These are phyloP conservation scores for Vidua chalybeata DNA, from an alignment of 2,113 vertebrate species.

Conservation along the genomic window DNA sequence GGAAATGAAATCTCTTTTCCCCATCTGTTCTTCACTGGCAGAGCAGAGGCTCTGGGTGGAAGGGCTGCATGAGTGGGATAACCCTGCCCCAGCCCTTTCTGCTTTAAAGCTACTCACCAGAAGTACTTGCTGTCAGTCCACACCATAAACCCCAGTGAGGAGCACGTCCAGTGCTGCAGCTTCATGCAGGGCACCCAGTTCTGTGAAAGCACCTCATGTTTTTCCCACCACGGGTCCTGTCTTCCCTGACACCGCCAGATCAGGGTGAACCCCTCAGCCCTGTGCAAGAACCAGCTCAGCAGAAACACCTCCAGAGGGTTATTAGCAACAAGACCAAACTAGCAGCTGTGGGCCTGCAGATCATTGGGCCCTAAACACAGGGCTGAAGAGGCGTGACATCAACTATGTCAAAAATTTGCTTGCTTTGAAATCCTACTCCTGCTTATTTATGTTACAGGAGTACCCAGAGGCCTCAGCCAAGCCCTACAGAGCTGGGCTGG, in stretches of 20 bases:
- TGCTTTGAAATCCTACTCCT: constrained; percentile 38
- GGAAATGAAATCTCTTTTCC: neutral
- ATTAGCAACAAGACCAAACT: constrained; percentile 5
- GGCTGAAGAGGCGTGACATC: neutral
- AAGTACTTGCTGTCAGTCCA: neutral
- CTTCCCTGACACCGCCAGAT: neutral
- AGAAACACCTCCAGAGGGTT: neutral
- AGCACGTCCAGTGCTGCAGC: rapidly evolving
- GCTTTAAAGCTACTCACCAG: neutral
- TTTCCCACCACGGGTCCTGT: neutral
- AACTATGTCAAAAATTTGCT: constrained; percentile 29
- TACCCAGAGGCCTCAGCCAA: neutral
- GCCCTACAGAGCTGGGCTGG: neutral
- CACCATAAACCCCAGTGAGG: neutral
- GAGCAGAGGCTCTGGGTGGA: neutral
- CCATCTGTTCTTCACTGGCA: neutral
- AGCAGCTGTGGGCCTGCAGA: neutral
- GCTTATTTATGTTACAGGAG: constrained; percentile 13
- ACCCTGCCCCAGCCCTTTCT: neutral
- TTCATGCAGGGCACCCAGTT: neutral
- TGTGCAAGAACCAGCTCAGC: neutral
- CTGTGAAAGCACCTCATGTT: neutral
- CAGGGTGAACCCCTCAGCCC: neutral
- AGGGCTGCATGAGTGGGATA: neutral
- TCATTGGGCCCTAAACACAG: neutral